phyloP scores from a whole-genome alignment of 92 coral and sea anemone species.

The Epizoanthus fatuus region DNA sequence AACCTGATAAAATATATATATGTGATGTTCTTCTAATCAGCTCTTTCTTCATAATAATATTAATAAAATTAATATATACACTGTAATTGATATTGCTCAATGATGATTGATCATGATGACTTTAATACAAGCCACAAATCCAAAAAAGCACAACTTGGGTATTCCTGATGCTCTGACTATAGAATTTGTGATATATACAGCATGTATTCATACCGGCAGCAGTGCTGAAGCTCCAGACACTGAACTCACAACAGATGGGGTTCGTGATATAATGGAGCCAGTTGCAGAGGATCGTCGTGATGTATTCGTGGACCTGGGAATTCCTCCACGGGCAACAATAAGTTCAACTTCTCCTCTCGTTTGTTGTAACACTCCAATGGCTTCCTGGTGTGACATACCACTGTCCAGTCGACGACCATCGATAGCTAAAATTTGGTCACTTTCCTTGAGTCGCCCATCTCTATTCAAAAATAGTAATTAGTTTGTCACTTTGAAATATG shows the following conservation, averaged over 20 bases:
- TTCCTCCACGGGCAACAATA: slow-evolving; percentile 94
- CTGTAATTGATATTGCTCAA: neutral
- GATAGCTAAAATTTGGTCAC: slow-evolving; percentile 98
- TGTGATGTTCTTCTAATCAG: no score
- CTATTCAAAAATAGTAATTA: slow-evolving; percentile 35
- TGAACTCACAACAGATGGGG: slow-evolving; percentile 93
- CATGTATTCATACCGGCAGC: slow-evolving; percentile 75
- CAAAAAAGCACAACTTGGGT: neutral
- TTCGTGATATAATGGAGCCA: slow-evolving; percentile 90
- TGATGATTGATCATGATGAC: no score
- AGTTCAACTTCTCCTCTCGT: slow-evolving; percentile 95
- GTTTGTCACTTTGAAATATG: no score
- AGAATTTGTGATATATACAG: no score
- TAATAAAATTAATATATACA: no score
- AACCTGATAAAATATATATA: no score
- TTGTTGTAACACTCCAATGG: slow-evolving; percentile 96
- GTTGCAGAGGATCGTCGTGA: slow-evolving; percentile 95
- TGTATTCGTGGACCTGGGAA: slow-evolving; percentile 82
- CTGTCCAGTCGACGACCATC: slow-evolving; percentile 92
- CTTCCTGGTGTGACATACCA: slow-evolving; percentile 97
- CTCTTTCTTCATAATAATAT: no score
- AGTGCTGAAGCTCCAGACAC: slow-evolving; percentile 84
- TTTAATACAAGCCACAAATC: neutral
- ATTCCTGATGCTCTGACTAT: no score
- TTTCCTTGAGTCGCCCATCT: slow-evolving; percentile 94